Conservation (phyloP, 2,888 invertebrate genomes). For the Ommatoiulus sabulosus region DNA sequence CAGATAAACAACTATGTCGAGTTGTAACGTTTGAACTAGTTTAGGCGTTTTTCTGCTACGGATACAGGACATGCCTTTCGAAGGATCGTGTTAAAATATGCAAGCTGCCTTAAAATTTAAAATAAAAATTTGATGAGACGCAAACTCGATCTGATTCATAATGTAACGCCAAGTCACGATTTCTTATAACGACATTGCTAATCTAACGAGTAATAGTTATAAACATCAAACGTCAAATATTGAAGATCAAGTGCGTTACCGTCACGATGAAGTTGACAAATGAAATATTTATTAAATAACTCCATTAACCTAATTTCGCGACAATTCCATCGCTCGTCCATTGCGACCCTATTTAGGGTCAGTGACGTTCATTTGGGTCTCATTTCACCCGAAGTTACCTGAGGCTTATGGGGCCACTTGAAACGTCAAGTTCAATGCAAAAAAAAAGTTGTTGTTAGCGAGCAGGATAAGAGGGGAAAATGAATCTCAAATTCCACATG, state of each 20-base stretch:
- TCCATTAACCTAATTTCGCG: neutral
- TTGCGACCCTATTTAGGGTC: constrained; percentile 13
- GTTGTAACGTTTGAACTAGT: neutral
- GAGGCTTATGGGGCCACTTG: neutral
- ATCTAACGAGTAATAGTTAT: constrained; percentile 3
- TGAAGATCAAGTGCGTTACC: constrained; percentile 35
- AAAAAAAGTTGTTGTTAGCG: neutral
- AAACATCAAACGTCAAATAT: neutral
- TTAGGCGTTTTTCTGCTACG: neutral
- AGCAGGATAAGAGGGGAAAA: neutral
- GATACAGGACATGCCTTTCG: neutral
- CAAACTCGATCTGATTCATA: neutral
- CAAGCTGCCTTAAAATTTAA: neutral
- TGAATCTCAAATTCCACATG: neutral
- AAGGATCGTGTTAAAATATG: neutral
- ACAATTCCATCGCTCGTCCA: neutral
- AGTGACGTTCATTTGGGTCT: constrained; percentile 29
- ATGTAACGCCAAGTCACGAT: neutral
- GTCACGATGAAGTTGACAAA: neutral
- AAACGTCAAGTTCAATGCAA: neutral
- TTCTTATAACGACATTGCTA: neutral
- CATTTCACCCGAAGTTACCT: constrained; percentile 2
- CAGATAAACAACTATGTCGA: neutral
- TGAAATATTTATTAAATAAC: neutral
- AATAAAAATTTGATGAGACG: neutral